Percentiles rank a stretch among this genome's conserved stretches.
Evolutionary conservation across 2,113 vertebrate species (phyloP).

Genomic region (Telmatochromis bifrenatus): DNA sequence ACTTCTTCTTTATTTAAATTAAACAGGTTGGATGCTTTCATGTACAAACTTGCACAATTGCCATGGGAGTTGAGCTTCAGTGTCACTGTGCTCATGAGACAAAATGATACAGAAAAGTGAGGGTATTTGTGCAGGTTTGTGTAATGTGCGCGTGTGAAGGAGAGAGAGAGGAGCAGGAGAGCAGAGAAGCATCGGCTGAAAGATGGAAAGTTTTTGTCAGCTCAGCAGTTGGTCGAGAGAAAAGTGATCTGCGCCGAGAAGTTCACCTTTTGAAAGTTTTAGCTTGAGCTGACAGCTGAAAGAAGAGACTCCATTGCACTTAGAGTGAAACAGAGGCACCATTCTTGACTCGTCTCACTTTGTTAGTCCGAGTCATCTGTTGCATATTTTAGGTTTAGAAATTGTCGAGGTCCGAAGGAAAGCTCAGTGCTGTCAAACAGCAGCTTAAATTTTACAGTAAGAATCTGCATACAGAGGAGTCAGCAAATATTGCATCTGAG

Average conservation of each 20-base stretch:
- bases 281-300: not conserved
- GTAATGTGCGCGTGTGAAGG: not conserved
- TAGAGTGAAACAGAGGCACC: not conserved
- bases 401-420: not conserved
- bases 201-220: conserved; percentile 22
- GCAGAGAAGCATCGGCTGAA: not conserved
- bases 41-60: not conserved
- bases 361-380: not conserved
- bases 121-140: not conserved
- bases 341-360: not conserved
- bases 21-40: not conserved
- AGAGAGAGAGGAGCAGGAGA: not conserved
- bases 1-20: not conserved
- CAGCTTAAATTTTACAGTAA: not conserved
- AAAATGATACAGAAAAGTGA: not conserved
- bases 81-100: not conserved
- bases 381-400: conserved; percentile 14
- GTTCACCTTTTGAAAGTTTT: conserved; percentile 7
- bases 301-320: not conserved
- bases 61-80: conserved; percentile 9
- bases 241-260: not conserved
- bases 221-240: conserved; percentile 30
- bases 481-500: not conserved
- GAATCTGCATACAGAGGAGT: not conserved
- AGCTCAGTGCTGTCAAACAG: not conserved